phyloP scores from a whole-genome alignment of 2,797 vertebrate genomes.

The Petrocephalus schoutedeni region DNA sequence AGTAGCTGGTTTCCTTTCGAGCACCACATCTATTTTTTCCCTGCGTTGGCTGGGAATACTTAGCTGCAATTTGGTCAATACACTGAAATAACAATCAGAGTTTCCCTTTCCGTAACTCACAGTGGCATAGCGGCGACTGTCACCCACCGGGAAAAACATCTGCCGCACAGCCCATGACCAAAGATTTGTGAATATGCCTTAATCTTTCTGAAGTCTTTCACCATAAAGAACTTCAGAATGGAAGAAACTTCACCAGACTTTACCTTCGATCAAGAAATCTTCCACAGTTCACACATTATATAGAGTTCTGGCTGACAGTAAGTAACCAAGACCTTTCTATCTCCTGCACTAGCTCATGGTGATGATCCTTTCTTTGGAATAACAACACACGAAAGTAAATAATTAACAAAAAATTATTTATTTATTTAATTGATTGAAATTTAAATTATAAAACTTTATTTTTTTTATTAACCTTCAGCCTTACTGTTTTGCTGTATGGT shows the following conservation, averaged over 20 bases:
- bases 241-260: background rate
- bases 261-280: background rate
- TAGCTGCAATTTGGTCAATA: background rate
- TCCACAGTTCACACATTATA: background rate
- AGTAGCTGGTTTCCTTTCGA: background rate
- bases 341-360: background rate
- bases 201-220: background rate
- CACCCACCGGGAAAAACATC: background rate
- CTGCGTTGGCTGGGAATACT: background rate
- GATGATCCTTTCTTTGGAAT: background rate
- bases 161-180: background rate
- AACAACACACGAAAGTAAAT: background rate
- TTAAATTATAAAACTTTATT: background rate
- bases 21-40: background rate
- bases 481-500: background rate
- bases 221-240: background rate
- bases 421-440: conserved; percentile 2
- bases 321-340: background rate
- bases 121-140: background rate
- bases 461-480: conserved; percentile 5
- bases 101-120: background rate
- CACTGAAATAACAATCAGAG: background rate
- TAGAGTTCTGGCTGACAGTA: background rate
- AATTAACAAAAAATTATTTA: background rate
- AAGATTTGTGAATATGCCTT: background rate